A percentile compares a stretch with the other conserved stretches of the same genome.
phyloP scores from a whole-genome alignment of 2,797 vertebrate species.

The Pseudomugil gertrudae region DNA sequence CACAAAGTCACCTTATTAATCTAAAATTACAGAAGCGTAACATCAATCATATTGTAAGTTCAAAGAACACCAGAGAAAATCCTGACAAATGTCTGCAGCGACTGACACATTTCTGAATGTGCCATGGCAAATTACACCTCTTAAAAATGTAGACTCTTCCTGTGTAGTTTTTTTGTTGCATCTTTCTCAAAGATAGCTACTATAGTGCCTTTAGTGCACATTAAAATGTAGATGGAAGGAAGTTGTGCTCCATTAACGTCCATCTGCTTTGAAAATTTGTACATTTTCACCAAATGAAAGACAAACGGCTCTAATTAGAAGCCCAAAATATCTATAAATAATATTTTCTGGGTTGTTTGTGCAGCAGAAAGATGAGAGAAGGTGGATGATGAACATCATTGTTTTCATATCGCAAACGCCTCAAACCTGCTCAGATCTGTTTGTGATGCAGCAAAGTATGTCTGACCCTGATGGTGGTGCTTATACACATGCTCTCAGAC shows the following conservation, averaged over 20 bases:
- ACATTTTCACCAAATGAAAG: conserved; percentile 13
- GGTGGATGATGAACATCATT: conserved; percentile 10
- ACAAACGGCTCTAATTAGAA: conserved; percentile 17
- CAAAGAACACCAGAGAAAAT: conserved; percentile 24
- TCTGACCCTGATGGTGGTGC: neutral
- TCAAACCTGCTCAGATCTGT: conserved; percentile 16
- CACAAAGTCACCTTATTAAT: conserved; percentile 19
- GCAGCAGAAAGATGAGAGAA: conserved; percentile 32
- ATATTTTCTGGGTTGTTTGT: conserved; percentile 24
- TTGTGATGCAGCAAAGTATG: conserved; percentile 21
- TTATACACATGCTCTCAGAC: conserved; percentile 9
- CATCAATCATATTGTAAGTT: conserved; percentile 9
- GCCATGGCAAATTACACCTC: neutral
- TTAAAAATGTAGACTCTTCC: conserved; percentile 11
- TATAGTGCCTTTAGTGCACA: conserved; percentile 19
- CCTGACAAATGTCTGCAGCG: conserved; percentile 3
- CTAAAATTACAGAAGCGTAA: conserved; percentile 38
- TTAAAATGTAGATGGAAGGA: conserved; percentile 14
- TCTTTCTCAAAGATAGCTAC: conserved; percentile 18
- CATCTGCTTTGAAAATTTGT: no score
- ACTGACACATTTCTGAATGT: conserved; percentile 15
- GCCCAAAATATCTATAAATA: conserved; percentile 15
- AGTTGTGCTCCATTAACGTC: conserved; percentile 9
- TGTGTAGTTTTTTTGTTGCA: conserved; percentile 28
- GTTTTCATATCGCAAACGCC: conserved; percentile 6